Conservation (phyloP, 1,140 invertebrate genomes). For the Copidosoma floridanum region DNA sequence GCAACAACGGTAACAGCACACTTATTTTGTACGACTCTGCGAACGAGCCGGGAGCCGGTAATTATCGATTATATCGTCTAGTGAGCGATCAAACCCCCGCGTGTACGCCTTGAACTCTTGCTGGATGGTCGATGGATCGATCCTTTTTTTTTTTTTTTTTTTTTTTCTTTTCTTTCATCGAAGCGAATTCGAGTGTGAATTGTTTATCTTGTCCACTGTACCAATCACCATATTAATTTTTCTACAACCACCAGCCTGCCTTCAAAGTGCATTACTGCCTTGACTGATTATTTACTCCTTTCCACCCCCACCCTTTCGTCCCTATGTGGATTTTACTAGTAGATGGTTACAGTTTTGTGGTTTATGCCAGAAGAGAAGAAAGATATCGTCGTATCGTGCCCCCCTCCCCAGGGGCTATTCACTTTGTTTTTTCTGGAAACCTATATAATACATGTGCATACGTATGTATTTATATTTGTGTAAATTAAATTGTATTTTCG, state of each 20-base stretch:
- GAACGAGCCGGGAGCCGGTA: conserved; percentile 54
- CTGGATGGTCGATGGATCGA: no score
- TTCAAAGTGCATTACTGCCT: conserved; percentile 15
- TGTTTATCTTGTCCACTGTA: not conserved
- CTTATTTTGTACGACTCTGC: conserved; percentile 59
- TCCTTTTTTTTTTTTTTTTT: no score
- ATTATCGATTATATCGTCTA: conserved; percentile 49
- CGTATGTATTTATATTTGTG: no score
- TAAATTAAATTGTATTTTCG: conserved; percentile 5
- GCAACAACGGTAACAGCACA: conserved; percentile 59
- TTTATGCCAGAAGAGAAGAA: no score
- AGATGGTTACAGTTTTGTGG: not conserved
- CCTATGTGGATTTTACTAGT: conserved; percentile 11
- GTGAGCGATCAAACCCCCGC: conserved; percentile 22
- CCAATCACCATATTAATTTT: no score
- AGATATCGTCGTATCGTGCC: not conserved
- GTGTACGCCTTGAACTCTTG: conserved; percentile 24
- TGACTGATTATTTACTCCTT: not conserved
- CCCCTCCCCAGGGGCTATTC: conserved; percentile 19
- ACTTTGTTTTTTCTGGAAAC: not conserved
- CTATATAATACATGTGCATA: not conserved
- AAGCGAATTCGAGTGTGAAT: no score
- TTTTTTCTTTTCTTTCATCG: no score
- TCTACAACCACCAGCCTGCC: conserved; percentile 4
- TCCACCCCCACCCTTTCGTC: not conserved